Base-by-base conservation (phyloP, 2,888 invertebrate species). In the Ophion costatus region DNA sequence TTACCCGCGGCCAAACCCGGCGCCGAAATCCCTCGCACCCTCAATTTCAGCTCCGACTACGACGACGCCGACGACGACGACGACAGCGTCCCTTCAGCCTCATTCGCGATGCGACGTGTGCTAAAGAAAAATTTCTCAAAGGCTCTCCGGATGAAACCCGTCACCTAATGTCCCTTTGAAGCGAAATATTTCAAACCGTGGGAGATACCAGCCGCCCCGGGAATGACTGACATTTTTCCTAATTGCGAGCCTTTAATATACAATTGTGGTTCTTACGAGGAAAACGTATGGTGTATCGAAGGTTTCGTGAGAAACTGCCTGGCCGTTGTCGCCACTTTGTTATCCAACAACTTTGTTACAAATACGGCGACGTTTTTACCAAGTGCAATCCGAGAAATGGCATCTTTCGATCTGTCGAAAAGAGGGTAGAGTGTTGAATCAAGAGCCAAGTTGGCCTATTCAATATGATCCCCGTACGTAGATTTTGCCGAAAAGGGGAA, bases 1-100 rank as follows among this genome's bases (percentile, higher is more conserved):
- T 91, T 91, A 90, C 90, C 90, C 89, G 82, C 87, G 82, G 88
- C 88, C 89, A 87, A 88, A 76, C 70, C 67, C 82, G 82, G 82
- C 70, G 85, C 86, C 86, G 82, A 59, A 82, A 84, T 63, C 69
- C 56, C 57, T 73, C 59, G 78, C 82, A 75, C 82, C 79, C 82
- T 78, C 79, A 22, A 66, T 75, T 79, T 82, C 59, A 70, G 24
- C 14, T 64, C 63, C 71, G 61, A 78, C 66, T 42, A 63, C 64
- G 59, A 66, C 75, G 80, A 59, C 82, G 74, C 59, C 80, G 57
- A 69, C 45, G n/a, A 24, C 74, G 33, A 66, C 64, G 69, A 70
- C 64, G 51, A 51, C 51, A 17, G 51, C 69, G 59, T 77, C 81
- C 75, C 70, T 75, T 78, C 64, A 71, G 67, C 42, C 57, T n/a